phyloP scores from a whole-genome alignment of 1,140 invertebrate species.

The Bursaphelenchus mucronatus region DNA sequence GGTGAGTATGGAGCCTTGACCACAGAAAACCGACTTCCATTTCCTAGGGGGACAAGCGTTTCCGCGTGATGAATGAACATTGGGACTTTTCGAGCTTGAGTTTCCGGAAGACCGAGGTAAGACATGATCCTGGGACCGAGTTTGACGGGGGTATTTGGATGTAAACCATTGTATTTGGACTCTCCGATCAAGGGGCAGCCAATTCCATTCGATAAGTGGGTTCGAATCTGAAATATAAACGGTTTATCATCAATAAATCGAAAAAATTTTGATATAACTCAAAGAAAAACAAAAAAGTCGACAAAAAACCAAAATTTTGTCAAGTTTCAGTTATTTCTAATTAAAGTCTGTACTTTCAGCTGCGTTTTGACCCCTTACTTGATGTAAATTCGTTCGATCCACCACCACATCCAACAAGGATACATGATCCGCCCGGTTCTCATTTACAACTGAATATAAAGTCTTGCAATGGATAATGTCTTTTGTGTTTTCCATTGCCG shows the following conservation, averaged over 20 bases:
- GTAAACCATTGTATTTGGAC: slow-evolving; percentile 7
- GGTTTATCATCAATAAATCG: too few relatives aligned
- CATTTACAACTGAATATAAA: slow-evolving; percentile 10
- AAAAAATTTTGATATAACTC: too few relatives aligned
- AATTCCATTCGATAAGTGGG: slow-evolving; percentile 10
- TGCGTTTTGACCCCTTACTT: not conserved
- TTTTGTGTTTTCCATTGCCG: not conserved
- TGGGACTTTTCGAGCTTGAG: slow-evolving; percentile 3
- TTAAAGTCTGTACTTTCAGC: too few relatives aligned
- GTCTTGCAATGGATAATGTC: not conserved
- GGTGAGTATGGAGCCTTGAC: slow-evolving; percentile 6
- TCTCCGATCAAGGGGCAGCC: slow-evolving; percentile 18
- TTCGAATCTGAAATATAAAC: slow-evolving; percentile 7
- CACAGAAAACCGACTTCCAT: slow-evolving; percentile 7
- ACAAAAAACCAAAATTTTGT: too few relatives aligned
- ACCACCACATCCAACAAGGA: slow-evolving; percentile 19
- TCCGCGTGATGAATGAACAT: slow-evolving; percentile 14
- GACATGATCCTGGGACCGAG: not conserved
- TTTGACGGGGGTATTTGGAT: not conserved
- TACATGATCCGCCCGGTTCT: slow-evolving; percentile 4
- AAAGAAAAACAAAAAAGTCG: too few relatives aligned
- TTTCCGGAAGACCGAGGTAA: not conserved
- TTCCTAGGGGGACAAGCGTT: not conserved
- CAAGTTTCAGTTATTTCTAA: too few relatives aligned
- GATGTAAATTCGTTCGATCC: not conserved